phyloP scores from a whole-genome alignment of 1,140 invertebrate genomes.

The Sycobia sp. region DNA sequence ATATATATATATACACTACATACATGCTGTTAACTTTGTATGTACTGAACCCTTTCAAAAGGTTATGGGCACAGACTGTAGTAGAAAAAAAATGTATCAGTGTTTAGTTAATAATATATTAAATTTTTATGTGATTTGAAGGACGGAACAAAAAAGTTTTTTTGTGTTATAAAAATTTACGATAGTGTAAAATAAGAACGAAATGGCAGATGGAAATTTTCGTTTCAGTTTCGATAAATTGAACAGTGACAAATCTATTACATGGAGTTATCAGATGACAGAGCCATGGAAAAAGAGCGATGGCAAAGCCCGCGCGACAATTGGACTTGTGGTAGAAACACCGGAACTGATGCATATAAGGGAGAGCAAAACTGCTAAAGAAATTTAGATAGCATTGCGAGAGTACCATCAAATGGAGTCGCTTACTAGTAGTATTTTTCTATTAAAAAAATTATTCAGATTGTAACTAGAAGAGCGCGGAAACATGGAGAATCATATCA shows the following conservation, averaged over 20 bases:
- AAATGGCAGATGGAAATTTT: not conserved
- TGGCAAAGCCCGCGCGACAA: slow-evolving; percentile 6
- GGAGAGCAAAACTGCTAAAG: not conserved
- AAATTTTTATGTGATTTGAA: too few relatives aligned
- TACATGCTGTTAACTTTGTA: too few relatives aligned
- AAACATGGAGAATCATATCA: not conserved
- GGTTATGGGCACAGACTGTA: not conserved
- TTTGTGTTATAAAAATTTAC: slow-evolving; percentile 21
- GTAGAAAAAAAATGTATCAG: not conserved
- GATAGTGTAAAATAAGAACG: not conserved
- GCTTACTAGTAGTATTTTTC: not conserved
- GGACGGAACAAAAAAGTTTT: slow-evolving; percentile 2
- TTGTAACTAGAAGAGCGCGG: not conserved
- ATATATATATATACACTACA: too few relatives aligned
- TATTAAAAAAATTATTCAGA: slow-evolving; percentile 1
- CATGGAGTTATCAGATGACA: not conserved
- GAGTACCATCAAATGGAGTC: slow-evolving; percentile 20
- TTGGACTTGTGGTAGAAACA: slow-evolving; percentile 5
- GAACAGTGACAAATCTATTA: not conserved
- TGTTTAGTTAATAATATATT: not conserved
- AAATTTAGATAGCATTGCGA: slow-evolving; percentile 20
- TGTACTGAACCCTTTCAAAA: not conserved
- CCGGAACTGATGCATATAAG: slow-evolving; percentile 8
- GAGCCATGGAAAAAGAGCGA: slow-evolving; percentile 9
- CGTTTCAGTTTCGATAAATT: slow-evolving; percentile 9